Evolutionary conservation across 2,113 vertebrate species (phyloP), one percentile per base, ranked within the genome.

Genomic region (Ursus arctos): DNA sequence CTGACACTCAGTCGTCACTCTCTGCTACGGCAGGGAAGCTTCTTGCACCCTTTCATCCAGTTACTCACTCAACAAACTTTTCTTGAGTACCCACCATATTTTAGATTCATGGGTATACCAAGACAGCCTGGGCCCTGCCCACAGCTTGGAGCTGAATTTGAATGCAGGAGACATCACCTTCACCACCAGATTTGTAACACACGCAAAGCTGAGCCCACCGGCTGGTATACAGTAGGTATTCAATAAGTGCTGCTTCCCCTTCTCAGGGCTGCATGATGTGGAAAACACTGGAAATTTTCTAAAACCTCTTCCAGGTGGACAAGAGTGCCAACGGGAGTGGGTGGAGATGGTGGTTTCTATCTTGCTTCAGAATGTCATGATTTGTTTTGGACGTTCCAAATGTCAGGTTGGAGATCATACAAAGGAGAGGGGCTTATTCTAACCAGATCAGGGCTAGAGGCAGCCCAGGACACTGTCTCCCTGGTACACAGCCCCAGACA

Each of bases 391-490:
- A 88, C 71, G 92, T 63, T 92, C 92, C 91, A 85, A 95, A 95
- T 77, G 89, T 94, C 95, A 96, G 96, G 85, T 67, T 77, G 43
- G 77, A 95, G 89, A 96, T 80, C 96, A 93, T 67, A 89, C 28
- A 9, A 95, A 90, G 61, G 43, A 93, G 77, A 97, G 97, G 97
- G 96, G 92, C 93, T 97, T 94, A 94, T 92, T 94, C 87, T 97
- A 97, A 98, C 95, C 92, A 98, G 97, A 97, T 91, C 93, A 91
- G 91, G 79, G 59, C 55, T 28, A 63, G 93, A 96, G 81, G 94
- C 97, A 88, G 96, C 90, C 59, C 72, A 65, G 96, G 85, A 92
- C 97, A 97, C 94, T 24, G 96, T 97, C 96, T 98, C 96, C 97
- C 88, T 91, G 90, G 94, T 97, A 67, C 92, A 28, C 4, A 36